Conservation (phyloP, 2,888 invertebrate species). For the Allygus modestus region DNA sequence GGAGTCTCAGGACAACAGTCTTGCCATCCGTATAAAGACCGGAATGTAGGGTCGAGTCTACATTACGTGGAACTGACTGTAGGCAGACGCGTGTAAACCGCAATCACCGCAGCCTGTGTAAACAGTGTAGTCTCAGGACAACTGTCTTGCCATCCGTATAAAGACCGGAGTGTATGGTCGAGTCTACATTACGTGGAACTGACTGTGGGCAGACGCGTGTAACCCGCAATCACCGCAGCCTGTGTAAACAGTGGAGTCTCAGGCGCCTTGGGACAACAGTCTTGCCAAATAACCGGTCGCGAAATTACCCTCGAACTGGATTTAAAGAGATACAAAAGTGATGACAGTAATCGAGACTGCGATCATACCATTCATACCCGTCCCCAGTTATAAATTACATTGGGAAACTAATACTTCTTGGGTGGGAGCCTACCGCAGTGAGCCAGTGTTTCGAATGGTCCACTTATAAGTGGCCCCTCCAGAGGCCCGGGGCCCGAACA, state of each 20-base stretch:
- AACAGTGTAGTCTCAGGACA: slow-evolving; percentile 38
- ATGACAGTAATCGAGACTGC: slow-evolving; percentile 42
- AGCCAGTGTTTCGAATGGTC: no score
- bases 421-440: slow-evolving; percentile 48
- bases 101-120: slow-evolving; percentile 33
- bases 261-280: slow-evolving; percentile 46
- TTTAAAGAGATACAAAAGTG: slow-evolving; percentile 55
- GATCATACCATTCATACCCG: slow-evolving; percentile 33
- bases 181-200: background rate
- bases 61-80: background rate
- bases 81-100: background rate
- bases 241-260: slow-evolving; percentile 46
- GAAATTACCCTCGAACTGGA: slow-evolving; percentile 51
- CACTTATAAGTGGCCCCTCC: background rate
- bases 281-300: slow-evolving; percentile 48
- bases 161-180: background rate
- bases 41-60: background rate
- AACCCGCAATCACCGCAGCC: slow-evolving; percentile 11
- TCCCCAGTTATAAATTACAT: slow-evolving; percentile 45
- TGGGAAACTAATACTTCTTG: slow-evolving; percentile 48
- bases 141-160: no score
- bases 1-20: background rate
- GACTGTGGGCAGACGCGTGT: background rate
- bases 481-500: slow-evolving; percentile 3
- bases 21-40: no score